Percentiles rank a stretch among this genome's conserved stretches.
Conservation (phyloP, 2,888 invertebrate genomes). For the Tribolium freemani region DNA sequence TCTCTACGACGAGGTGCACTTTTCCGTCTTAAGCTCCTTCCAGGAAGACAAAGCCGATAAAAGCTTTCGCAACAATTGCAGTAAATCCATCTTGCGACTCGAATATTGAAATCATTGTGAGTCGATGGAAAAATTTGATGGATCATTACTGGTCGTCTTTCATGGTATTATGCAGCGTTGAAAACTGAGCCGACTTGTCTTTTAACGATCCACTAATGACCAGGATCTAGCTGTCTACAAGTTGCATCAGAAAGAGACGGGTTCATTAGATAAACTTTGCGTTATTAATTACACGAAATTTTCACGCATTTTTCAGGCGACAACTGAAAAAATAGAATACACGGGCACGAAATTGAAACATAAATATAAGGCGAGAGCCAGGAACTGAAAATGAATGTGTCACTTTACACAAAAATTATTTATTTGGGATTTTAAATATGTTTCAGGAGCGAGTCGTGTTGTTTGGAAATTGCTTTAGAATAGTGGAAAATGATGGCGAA, state of each 20-base stretch:
- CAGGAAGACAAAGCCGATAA: too few species aligned
- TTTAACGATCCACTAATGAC: slow-evolving; percentile 2
- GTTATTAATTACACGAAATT: slow-evolving; percentile 1
- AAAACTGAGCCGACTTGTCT: not conserved
- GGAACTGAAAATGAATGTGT: slow-evolving; percentile 9
- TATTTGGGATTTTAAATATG: slow-evolving; percentile 1
- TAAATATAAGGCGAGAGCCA: slow-evolving; percentile 12
- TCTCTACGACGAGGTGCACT: too few species aligned
- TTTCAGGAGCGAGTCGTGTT: not conserved
- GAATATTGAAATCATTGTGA: not conserved
- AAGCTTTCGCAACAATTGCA: too few species aligned
- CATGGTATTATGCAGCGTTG: not conserved
- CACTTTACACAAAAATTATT: slow-evolving; percentile 3
- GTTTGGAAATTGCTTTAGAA: not conserved
- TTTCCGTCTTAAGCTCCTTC: too few species aligned
- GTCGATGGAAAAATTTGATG: not conserved
- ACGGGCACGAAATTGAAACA: slow-evolving; percentile 13
- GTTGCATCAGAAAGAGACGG: not conserved
- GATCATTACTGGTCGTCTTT: not conserved
- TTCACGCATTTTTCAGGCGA: not conserved
- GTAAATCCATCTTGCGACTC: too few species aligned
- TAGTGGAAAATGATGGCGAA: not conserved
- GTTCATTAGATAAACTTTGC: slow-evolving; percentile 8
- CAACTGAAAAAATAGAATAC: not conserved
- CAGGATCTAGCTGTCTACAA: not conserved